Evolutionary conservation across 1,140 invertebrate genomes (phyloP), one percentile per base, ranked within the genome.

Genomic region (Brachionus manjavacas): DNA sequence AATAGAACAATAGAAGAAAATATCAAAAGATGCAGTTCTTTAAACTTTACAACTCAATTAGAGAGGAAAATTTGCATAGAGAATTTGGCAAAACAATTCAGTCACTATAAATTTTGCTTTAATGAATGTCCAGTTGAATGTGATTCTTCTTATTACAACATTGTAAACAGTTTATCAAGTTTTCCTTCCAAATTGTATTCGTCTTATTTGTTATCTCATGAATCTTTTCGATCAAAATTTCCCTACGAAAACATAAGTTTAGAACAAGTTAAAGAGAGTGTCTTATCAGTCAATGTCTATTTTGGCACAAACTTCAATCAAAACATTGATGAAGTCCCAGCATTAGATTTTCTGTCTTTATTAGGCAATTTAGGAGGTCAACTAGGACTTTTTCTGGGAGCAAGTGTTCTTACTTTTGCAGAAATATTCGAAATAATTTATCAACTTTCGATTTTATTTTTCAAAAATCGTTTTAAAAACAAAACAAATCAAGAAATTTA

Each of bases 341-440:
- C 6, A 43, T 28, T 41, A 31, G 14, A 68, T 41, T 60, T 64
- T 68, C 6, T 20, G 12, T 16, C 46, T 0, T 23, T 81, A 11
- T 14, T 81, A 12, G 46, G 49, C 7, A 81, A 23, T 68, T 41
- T 81, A 41, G 79, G 79, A 6, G 79, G 79, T 7, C 52, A 81
- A 23, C 12, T 81, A 2, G 79, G 79, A 12, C 52, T 81, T 23
- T 81, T 81, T 81, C 20, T 81, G 14, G 79, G 79, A 28, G n/a
- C 31, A 3, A 81, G 79, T 64, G 16, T 81, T 60, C 52, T 81
- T 3, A 60, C 20, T 41, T 60, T 68, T 81, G 79, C 64, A 14
- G 79, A 81, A 64, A 41, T 81, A 39, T 43, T 81, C 12, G 79
- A 81, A 68, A 60, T 81, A 9, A 14, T 80, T 14, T 39, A 28